Percentiles rank a stretch among this genome's conserved stretches.
Conservation (phyloP, 2,888 invertebrate species). For the Metellina segmentata region DNA sequence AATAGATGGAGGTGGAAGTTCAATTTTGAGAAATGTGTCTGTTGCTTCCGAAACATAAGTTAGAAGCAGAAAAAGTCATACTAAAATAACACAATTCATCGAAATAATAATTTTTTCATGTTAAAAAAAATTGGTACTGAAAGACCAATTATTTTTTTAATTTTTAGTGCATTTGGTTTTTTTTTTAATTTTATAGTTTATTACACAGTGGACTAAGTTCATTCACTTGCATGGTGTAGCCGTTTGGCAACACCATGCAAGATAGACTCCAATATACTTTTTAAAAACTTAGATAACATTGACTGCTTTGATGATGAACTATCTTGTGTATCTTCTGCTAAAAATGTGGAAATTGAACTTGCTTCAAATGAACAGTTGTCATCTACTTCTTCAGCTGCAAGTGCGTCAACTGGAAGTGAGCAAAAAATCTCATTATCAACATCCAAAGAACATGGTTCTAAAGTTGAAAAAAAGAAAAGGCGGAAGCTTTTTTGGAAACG, state of each 20-base stretch:
- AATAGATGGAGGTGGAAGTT: too few relatives aligned
- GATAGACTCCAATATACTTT: constrained; percentile 1
- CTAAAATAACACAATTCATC: too few relatives aligned
- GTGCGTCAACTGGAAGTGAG: background rate
- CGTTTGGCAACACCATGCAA: background rate
- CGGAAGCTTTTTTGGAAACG: too few relatives aligned
- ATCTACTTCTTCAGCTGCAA: background rate
- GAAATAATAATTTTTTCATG: too few relatives aligned
- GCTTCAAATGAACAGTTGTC: constrained; percentile 6
- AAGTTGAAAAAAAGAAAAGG: too few relatives aligned
- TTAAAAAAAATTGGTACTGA: too few relatives aligned
- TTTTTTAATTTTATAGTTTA: background rate
- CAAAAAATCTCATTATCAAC: too few relatives aligned
- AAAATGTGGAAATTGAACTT: background rate
- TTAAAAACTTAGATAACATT: constrained; percentile 9
- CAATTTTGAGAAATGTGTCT: too few relatives aligned
- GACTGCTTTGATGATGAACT: constrained; percentile 3
- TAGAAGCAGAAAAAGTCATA: too few relatives aligned
- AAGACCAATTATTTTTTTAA: background rate
- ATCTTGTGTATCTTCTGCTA: too few relatives aligned
- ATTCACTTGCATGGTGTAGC: background rate
- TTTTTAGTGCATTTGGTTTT: constrained; percentile 2
- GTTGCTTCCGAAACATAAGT: too few relatives aligned
- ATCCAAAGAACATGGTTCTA: too few relatives aligned
- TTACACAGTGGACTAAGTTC: background rate